Base-by-base conservation (phyloP, 2,797 vertebrate species). In the Otolemur crassicaudatus region DNA sequence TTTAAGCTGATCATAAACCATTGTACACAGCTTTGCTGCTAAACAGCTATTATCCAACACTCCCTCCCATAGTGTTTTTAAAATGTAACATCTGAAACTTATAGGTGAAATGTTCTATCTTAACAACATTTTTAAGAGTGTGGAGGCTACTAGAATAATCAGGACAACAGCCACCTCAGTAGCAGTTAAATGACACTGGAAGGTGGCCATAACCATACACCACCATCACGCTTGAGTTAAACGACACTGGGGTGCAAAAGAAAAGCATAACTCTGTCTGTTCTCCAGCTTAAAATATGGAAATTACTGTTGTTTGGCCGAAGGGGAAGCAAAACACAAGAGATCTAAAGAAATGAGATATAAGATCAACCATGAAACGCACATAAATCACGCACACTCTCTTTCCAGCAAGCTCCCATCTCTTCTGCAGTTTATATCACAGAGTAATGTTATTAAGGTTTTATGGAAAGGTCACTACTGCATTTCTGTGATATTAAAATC, bases 401-500 rank as follows among this genome's bases (percentile, higher is more conserved):
- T 0, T 96, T 91, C 79, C 94, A 97, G 97, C 96, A 98, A 92
- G 90, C 61, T 85, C 75, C 29, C 87, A 31, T 84, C 73, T 85
- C 58, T 94, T 93, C 94, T 92, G 95, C 94, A 98, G 95, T 91
- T 96, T 81, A 87, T 95, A 86, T 92, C 87, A 90, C 69, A 88
- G 82, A 93, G 67, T 93, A 75, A 96, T 88, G 91, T 97, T 98
- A 98, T 98, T 98, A 98, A 98, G 94, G 97, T 93, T 90, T 90
- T 87, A 97, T 96, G 16, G 43, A 98, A 98, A 98, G 97, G 95
- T 98, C 98, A 98, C 72, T 95, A 93, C 90, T 95, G 95, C 93
- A 97, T 98, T 98, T 98, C 94, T 97, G 86, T 91, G 98, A 98
- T 98, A 98, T 97, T 97, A 98, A 98, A 98, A 98, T 98, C 96